Base-by-base conservation (phyloP, 2,797 vertebrate species). In the Falco rusticolus region DNA sequence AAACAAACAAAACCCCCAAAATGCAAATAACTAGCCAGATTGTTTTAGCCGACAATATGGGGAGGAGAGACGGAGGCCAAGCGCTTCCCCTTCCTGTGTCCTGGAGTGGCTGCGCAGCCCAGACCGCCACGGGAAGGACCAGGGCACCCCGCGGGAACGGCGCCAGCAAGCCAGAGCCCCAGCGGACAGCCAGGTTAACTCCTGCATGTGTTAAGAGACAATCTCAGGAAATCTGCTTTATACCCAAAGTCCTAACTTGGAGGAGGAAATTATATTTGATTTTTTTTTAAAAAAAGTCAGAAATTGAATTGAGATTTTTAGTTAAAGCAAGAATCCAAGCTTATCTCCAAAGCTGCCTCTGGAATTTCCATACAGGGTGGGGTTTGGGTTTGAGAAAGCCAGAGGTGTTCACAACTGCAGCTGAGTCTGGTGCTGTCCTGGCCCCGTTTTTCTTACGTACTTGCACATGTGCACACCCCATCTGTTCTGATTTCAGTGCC, bases 301-400 rank as follows among this genome's bases (percentile, higher is more conserved):
- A 79, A 76, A 56, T 12, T 2, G 16, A 69, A 31, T 21, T 7
- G 21, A 60, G 43, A n/a, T 57, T 88, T 50, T 51, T 33, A 65
- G 77, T 83, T 82, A 34, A 72, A 95, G 33, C 13, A 68, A 13
- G 47, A 80, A 71, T 65, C 74, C 39, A 16, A 14, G 68, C 64
- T 94, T 91, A 78, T 90, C 95, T 93, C 84, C 68, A 79, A 57
- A 50, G 53, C 50, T 71, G 24, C 71, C 37, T 77, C 78, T 89
- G 91, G 61, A 82, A 87, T 95, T 82, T 85, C 71, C 45, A 78
- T 6, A 4, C 15, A 19, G 84, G 68, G 86, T 68, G 77, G 64
- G 51, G 85, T 6, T 61, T 7, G 11, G 10, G 8, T 56, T 74
- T 39, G 80, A 48, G 75, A 74, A 79, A 77, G 81, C 33, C 53